Evolutionary conservation across 2,113 vertebrate genomes (phyloP), one percentile per base, ranked within the genome.

Genomic region (Fregetta grallaria): DNA sequence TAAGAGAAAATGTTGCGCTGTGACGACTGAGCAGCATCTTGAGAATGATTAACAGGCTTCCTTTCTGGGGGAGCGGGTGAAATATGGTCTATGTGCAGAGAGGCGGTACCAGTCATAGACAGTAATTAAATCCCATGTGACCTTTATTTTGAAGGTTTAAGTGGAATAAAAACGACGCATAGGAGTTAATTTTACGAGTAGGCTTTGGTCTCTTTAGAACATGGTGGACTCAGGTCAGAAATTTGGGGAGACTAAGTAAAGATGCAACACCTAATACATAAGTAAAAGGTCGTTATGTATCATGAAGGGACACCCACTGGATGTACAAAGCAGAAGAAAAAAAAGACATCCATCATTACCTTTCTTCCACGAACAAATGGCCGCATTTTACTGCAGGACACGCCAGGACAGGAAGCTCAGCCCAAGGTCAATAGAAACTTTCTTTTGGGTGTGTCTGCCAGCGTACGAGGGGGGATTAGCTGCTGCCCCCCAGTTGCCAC

Each of bases 21-120:
- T 38, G 91, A 94, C 94, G 89, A 91, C 95, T 81, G 87, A 94
- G 88, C 45, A 93, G 75, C 50, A 90, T 86, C 74, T 76, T 95
- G 70, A 92, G 78, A 90, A 73, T 88, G 71, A 89, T 79, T 95
- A 92, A 82, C 18, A 79, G 18, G 38, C 18, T 91, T 95, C 32
- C 66, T 83, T 91, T 95, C 58, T 2, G 7, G 53, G 38, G 29
- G 34, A 25, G 9, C 82, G 74, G 38, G 74, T 73, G 84, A 95
- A 79, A 90, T 72, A 79, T 7, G 8, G 59, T 65, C 21, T 61
- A 16, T 53, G 17, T 7, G 8, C 40, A 85, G 68, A 85, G 53
- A 82, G 36, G 13, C 0, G 0, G 36, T 58, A 89, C 47, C 53
- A 59, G 30, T 85, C 81, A 47, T n/a, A 90, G 32, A 45, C 45